These are phyloP conservation scores for Camponotus pennsylvanicus DNA, from an alignment of 1,140 invertebrate genomes.

Conservation along the genomic window DNA sequence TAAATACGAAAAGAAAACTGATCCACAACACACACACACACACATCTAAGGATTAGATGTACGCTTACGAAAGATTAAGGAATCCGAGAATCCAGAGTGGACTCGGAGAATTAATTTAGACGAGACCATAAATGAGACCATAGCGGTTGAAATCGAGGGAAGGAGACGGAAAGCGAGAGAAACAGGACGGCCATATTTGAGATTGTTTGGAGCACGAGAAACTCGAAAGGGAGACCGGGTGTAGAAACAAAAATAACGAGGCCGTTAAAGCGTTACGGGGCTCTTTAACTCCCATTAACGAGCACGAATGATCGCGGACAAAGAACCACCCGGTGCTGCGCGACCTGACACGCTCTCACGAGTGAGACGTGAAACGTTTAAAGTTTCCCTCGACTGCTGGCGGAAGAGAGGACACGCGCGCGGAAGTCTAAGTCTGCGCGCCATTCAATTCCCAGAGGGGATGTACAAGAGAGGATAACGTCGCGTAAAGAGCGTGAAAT, in stretches of 20 bases:
- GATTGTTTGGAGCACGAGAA: background rate
- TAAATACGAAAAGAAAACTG: constrained; percentile 15
- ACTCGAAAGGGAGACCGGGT: background rate
- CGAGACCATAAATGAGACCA: constrained; percentile 1
- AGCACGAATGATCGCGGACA: constrained; percentile 19
- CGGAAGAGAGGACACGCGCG: constrained; percentile 17
- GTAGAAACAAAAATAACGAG: constrained; percentile 18
- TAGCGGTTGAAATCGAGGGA: constrained; percentile 29
- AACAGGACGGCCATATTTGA: background rate
- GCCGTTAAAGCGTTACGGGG: background rate
- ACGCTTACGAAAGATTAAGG: constrained; percentile 23
- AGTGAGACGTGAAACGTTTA: constrained; percentile 17
- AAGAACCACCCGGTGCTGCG: background rate
- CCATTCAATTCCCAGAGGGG: constrained; percentile 18
- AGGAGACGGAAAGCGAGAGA: background rate
- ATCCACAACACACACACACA: too few relatives aligned
- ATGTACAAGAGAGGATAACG: constrained; percentile 5
- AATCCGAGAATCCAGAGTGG: background rate
- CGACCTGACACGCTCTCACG: constrained; percentile 27
- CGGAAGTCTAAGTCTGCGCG: background rate
- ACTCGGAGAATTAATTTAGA: constrained; percentile 31
- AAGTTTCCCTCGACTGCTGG: constrained; percentile 32
- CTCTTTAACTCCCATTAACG: constrained; percentile 48
- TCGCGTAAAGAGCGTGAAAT: constrained; percentile 63
- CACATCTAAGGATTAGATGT: constrained; percentile 4